Evolutionary conservation across 2,888 invertebrate genomes (phyloP), one percentile per base, ranked within the genome.

Genomic region (Xanthia togata): DNA sequence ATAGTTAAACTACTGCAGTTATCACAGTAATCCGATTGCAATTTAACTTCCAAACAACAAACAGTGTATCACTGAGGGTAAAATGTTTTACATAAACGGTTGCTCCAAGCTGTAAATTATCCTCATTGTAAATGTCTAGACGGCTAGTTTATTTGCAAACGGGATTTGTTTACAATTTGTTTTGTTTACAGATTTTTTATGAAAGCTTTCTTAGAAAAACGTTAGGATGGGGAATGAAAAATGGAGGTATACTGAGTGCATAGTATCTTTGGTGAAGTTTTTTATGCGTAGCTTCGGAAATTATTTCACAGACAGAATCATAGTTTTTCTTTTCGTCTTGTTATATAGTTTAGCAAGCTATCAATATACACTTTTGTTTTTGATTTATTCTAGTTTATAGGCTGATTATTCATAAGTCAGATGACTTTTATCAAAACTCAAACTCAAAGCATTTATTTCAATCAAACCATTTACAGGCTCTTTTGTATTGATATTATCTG

Each of bases 51-150:
- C 47, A 23, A 62, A 78, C 50, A 55, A 65, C 62, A 81, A 26
- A 75, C 26, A 65, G 38, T 63, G 59, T 71, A 26, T 69, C 59
- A 35, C n/a, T 35, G 57, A 69, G 55, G 23, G 35, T 41, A 38
- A 69, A 83, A 50, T 60, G 23, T 55, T 83, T 83, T 53, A 62
- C 44, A 70, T 78, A 57, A 70, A 83, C 57, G 55, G 26, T 82
- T 38, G 55, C 23, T 50, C 14, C 17, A 4, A 55, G 60, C 12
- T 50, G 57, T 83, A 83, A 78, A 55, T 83, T 83, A 67, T 44
- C 9, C 41, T 62, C 60, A 47, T 69, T 65, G 64, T 69, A 72
- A 70, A 68, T 47, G 79, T 78, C 79, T 83, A 81, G 79, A 83
- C 79, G 38, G 17, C 23, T 41, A 62, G 23, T 57, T 65, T 73